These are phyloP conservation scores for Carcinoscorpius rotundicauda DNA, from an alignment of 1,140 invertebrate species.

Conservation along the genomic window DNA sequence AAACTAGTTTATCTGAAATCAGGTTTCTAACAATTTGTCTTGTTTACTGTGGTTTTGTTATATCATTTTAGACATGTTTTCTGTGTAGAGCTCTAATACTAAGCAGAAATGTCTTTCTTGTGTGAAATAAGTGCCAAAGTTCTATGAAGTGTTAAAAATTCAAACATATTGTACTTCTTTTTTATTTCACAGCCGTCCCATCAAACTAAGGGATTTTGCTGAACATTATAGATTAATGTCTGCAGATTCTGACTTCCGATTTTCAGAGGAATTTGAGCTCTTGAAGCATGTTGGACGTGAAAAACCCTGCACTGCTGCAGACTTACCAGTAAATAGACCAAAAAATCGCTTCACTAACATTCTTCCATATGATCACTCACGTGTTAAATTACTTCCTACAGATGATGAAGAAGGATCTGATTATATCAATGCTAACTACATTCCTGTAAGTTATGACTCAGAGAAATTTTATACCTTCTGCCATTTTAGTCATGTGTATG, in stretches of 20 bases:
- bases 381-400: conserved; percentile 86
- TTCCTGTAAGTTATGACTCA: conserved; percentile 42
- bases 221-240: conserved; percentile 93
- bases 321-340: conserved; percentile 85
- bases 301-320: conserved; percentile 74
- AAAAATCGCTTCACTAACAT: conserved; percentile 99
- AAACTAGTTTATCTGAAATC: too few species aligned
- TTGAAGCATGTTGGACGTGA: conserved; percentile 88
- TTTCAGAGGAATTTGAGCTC: conserved; percentile 97
- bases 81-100: not conserved
- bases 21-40: too few species aligned
- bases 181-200: conserved; percentile 51
- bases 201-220: conserved; percentile 76
- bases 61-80: too few species aligned
- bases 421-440: conserved; percentile 95
- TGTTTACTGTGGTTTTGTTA: too few species aligned
- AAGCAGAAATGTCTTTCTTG: not conserved
- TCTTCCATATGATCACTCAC: conserved; percentile 91
- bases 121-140: not conserved
- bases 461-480: not conserved
- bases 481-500: not conserved
- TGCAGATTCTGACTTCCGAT: conserved; percentile 94
- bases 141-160: not conserved
- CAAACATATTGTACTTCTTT: not conserved
- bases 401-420: conserved; percentile 95